These are phyloP conservation scores for Manis pentadactyla DNA, from an alignment of 2,797 vertebrate genomes.

Conservation along the genomic window DNA sequence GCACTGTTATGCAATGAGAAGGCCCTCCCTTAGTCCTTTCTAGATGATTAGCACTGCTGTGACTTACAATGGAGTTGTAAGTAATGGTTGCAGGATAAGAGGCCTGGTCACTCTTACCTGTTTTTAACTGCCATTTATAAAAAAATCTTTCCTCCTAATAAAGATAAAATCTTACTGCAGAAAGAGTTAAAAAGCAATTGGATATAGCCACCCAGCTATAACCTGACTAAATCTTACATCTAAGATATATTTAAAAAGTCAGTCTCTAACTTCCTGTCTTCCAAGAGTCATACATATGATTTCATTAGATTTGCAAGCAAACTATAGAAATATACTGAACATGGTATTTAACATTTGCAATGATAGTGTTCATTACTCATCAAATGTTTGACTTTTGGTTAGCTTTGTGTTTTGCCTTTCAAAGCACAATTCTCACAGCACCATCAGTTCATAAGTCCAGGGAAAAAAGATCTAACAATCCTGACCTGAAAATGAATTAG, in stretches of 20 bases:
- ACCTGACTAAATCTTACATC: neutral
- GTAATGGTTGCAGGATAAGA: neutral
- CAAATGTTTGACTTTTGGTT: neutral
- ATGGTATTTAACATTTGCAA: neutral
- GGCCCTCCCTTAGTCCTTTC: neutral
- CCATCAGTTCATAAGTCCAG: neutral
- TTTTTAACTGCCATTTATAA: neutral
- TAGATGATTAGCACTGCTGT: neutral
- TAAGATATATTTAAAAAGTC: neutral
- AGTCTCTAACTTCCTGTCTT: neutral
- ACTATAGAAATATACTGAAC: neutral
- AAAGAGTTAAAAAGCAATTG: neutral
- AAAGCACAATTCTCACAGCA: neutral
- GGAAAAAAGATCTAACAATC: neutral
- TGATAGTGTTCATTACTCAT: neutral
- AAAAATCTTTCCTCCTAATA: neutral
- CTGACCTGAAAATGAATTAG: conserved; percentile 10
- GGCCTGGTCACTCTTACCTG: neutral
- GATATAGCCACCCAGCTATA: neutral
- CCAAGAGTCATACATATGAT: neutral
- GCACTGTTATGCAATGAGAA: neutral
- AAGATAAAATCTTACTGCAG: neutral
- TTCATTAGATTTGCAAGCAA: neutral
- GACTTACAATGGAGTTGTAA: neutral
- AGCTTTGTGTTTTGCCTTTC: conserved; percentile 25